Percentiles rank a stretch among this genome's conserved stretches.
These are phyloP conservation scores for Drosophila dives DNA, from an alignment of 2,888 invertebrate species.

Conservation along the genomic window DNA sequence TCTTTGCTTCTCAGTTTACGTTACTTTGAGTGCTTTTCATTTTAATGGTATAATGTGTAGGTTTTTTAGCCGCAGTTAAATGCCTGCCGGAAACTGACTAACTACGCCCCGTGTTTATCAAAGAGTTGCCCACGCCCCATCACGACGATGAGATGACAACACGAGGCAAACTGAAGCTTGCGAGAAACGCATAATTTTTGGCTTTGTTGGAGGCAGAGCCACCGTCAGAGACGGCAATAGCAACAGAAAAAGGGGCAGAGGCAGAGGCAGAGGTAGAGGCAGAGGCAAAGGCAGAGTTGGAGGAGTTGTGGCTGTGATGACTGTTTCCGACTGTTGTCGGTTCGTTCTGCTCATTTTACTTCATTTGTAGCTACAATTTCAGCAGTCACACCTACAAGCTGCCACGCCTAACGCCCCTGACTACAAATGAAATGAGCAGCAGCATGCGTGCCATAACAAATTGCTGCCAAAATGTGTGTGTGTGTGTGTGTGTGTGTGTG, in stretches of 20 bases:
- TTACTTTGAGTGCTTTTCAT: background rate
- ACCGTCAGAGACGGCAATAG: background rate
- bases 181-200: constrained; percentile 49
- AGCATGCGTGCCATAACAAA: constrained; percentile 78
- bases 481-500: background rate
- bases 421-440: constrained; percentile 54
- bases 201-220: constrained; percentile 2
- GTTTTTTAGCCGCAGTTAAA: constrained; percentile 17
- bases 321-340: constrained; percentile 52
- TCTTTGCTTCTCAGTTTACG: constrained; percentile 1
- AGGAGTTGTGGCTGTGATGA: constrained; percentile 23
- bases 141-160: constrained; percentile 36
- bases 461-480: constrained; percentile 41
- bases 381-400: constrained; percentile 68
- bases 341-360: constrained; percentile 53
- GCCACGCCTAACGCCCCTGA: constrained; percentile 41
- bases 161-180: constrained; percentile 18
- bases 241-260: background rate
- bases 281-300: constrained; percentile 1
- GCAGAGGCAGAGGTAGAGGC: too few species aligned
- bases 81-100: constrained; percentile 49
- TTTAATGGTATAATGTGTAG: constrained; percentile 13
- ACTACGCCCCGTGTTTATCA: constrained; percentile 50
- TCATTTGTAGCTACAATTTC: constrained; percentile 74
- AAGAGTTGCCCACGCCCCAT: constrained; percentile 50